Evolutionary conservation across 64 coral and sea anemone species (phyloP).

Genomic region (Montipora sp.): DNA sequence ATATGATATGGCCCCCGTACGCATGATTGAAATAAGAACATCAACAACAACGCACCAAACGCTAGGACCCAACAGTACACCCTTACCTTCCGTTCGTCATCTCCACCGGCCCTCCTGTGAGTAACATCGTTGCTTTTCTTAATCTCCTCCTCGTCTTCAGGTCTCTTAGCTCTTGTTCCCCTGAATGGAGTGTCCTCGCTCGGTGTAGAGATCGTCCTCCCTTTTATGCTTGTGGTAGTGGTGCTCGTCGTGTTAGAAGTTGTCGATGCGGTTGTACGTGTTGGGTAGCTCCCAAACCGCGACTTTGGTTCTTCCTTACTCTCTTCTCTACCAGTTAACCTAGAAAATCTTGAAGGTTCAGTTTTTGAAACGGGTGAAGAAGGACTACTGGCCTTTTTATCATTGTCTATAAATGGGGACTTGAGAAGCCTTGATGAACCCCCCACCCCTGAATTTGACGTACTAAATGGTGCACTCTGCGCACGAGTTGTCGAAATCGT

Average conservation of each 20-base stretch:
- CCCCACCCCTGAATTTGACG: conserved; percentile 26
- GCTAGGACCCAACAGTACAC: background rate
- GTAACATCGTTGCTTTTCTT: conserved; percentile 58
- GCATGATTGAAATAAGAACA: too few relatives aligned
- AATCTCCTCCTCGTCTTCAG: conserved; percentile 32
- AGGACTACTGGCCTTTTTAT: conserved; percentile 51
- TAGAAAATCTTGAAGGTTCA: conserved; percentile 54
- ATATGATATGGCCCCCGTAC: too few relatives aligned
- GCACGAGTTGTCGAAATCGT: background rate
- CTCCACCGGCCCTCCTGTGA: background rate
- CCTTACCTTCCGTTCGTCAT: conserved; percentile 31
- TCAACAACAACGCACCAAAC: too few relatives aligned
- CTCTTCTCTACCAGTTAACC: conserved; percentile 14
- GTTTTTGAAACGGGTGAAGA: conserved; percentile 58
- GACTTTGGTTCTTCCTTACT: conserved; percentile 43
- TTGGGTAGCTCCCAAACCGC: conserved; percentile 27
- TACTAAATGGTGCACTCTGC: background rate
- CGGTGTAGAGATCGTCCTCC: conserved; percentile 15
- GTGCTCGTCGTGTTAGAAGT: conserved; percentile 46
- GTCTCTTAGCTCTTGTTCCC: conserved; percentile 6
- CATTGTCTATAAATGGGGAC: conserved; percentile 57
- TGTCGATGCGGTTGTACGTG: conserved; percentile 59
- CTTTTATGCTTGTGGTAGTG: conserved; percentile 22
- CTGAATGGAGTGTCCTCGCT: conserved; percentile 15
- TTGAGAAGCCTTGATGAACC: conserved; percentile 21